Evolutionary conservation across 2,888 invertebrate genomes (phyloP), one percentile per base, ranked within the genome.

Genomic region (Yponomeuta cagnagella): DNA sequence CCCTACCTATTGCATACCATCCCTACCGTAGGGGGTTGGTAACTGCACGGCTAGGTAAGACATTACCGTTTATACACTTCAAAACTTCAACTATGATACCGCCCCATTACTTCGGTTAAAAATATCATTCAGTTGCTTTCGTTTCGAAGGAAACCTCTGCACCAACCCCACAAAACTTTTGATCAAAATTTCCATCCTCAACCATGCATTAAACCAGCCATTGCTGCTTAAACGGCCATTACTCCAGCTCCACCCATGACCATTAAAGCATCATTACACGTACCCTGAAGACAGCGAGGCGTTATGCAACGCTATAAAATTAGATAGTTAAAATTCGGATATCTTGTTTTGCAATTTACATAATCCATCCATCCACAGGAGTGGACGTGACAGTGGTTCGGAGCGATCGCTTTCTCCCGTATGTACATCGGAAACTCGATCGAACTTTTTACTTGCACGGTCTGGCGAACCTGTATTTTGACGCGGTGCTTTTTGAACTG

Each of bases 391-490:
- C 58, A 43, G 48, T 30, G 33, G 30, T 37, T 76, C 74, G 74
- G 75, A 75, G 75, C 73, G 74, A 72, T 75, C 52, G 77, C 80
- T 80, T 80, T 80, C 80, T 79, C 80, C 73, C 74, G 73, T 73
- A 73, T 73, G 72, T 58, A 43, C 43, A 69, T 72, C 74, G 73
- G 68, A 72, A 71, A 69, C 69, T 66, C 69, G 75, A 74, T 71
- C 76, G 43, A 75, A 75, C 73, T 77, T 76, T 76, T 77, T 76
- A n/a, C 63, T 69, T 37, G 10, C 65, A 23, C 30, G 43, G 10
- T 12, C 33, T 73, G 74, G 73, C 71, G 70, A 77, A 72, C 74
- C 75, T 72, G 76, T 77, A 74, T 64, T 70, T 64, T 73, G 70
- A 73, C 30, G 30, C 64, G 23, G 30, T 31, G 12, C 52, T 43